These are phyloP conservation scores for Crocallis elinguaria DNA, from an alignment of 2,888 invertebrate species.

Conservation along the genomic window DNA sequence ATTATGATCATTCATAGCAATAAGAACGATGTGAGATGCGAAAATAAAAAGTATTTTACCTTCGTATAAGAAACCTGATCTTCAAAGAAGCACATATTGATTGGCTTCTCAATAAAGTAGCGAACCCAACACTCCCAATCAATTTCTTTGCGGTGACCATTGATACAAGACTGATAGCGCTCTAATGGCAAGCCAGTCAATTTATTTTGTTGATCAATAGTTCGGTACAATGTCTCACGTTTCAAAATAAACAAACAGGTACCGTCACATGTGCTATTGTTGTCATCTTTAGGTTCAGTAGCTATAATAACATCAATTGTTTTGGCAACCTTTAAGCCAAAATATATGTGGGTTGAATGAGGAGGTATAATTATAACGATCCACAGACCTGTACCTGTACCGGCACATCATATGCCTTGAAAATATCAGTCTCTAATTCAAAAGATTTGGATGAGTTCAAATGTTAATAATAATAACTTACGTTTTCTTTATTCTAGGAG, in stretches of 20 bases:
- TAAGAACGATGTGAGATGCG: not conserved
- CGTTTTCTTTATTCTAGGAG: constrained; percentile 94
- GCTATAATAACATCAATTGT: constrained; percentile 10
- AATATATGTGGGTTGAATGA: not conserved
- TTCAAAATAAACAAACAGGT: constrained; percentile 15
- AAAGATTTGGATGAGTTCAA: not conserved
- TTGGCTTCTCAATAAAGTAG: constrained; percentile 27
- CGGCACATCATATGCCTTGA: not conserved
- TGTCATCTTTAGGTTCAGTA: not conserved
- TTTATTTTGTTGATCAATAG: constrained; percentile 24
- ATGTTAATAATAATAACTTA: constrained; percentile 69
- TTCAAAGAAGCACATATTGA: constrained; percentile 35
- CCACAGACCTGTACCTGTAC: no score
- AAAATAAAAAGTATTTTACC: not conserved
- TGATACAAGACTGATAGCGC: constrained; percentile 17
- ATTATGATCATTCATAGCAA: no score
- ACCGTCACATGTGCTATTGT: not conserved
- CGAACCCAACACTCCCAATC: constrained; percentile 6
- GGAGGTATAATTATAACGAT: no score
- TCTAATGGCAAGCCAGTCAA: constrained; percentile 12
- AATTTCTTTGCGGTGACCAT: constrained; percentile 26
- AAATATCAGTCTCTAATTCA: not conserved
- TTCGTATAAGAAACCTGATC: constrained; percentile 11
- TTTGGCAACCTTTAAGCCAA: not conserved
- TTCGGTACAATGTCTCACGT: constrained; percentile 21